These are phyloP conservation scores for Nomada ferruginata DNA, from an alignment of 2,888 invertebrate genomes.

Conservation along the genomic window DNA sequence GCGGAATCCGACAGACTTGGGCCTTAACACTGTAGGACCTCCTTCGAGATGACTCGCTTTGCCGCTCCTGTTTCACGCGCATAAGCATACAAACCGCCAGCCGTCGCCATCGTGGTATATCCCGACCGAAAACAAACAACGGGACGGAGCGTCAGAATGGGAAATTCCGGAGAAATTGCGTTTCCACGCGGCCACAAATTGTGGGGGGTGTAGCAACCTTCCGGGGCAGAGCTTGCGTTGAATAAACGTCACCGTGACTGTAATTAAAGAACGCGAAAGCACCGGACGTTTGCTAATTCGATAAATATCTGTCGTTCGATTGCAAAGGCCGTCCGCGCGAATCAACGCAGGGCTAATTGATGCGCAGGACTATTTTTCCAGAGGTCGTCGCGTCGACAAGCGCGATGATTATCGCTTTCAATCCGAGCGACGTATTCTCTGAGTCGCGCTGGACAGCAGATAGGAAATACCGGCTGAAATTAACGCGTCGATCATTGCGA, in stretches of 20 bases:
- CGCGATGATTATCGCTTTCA: background rate
- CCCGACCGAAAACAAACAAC: conserved; percentile 47
- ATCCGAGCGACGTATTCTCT: too few species aligned
- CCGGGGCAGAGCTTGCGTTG: background rate
- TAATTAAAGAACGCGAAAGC: background rate
- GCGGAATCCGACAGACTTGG: background rate
- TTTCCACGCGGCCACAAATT: background rate
- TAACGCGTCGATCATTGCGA: conserved; percentile 4
- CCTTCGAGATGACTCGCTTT: conserved; percentile 11
- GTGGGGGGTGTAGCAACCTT: too few species aligned
- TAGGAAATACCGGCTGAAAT: too few species aligned
- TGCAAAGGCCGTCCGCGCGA: background rate
- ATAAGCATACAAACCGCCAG: conserved; percentile 26
- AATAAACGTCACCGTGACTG: background rate
- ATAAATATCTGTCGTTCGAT: conserved; percentile 27
- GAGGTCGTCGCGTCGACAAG: conserved; percentile 19
- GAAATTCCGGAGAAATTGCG: conserved; percentile 25
- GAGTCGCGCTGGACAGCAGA: too few species aligned
- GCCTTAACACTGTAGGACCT: background rate
- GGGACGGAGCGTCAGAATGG: background rate
- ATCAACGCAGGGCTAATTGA: conserved; percentile 35
- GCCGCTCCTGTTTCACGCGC: conserved; percentile 5
- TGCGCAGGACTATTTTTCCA: conserved; percentile 16
- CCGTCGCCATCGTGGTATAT: conserved; percentile 13
- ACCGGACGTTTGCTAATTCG: background rate